Base-by-base conservation (phyloP, 2,113 vertebrate genomes). In the Toxotes jaculatrix region DNA sequence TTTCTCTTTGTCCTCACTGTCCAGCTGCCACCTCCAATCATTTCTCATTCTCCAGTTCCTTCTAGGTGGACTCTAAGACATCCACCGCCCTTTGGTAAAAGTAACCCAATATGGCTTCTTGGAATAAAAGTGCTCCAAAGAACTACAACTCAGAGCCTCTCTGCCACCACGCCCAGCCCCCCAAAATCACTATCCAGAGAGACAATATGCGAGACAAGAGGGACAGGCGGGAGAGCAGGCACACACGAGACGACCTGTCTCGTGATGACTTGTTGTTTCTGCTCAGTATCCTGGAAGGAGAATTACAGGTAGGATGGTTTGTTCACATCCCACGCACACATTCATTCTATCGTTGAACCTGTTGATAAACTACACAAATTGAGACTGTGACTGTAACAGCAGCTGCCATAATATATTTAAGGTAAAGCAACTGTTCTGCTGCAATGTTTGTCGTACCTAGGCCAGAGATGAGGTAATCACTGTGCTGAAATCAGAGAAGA, bases 391-490 rank as follows among this genome's bases (percentile, higher is more conserved):
- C 23, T 36, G 53, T 40, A 34, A 32, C 27, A 19, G 42, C n/a
- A 51, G 32, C 31, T 6, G 16, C 43, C 31, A 31, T 68, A 21
- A 34, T 3, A 67, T 16, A 13, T 34, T 49, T 21, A 43, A 77
- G 32, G 51, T 32, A 65, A 83, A 64, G 16, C 38, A 12, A 42
- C 4, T 5, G 27, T 74, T 74, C 56, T 56, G 2, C 73, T 80
- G 9, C 13, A 49, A 40, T 75, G 65, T 87, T 83, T 80, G 61
- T 81, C 74, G n/a, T 64, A 38, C 57, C 57, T 87, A 98, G 96
- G 97, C 97, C 79, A 94, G 95, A 89, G 97, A 97, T 94, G 97
- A 98, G 93, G 96, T 97, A 86, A 97, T 97, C 83, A 92, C 94
- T 19, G 93, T 97, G 89, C 88, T 97, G 90, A 97, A 97, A 91